These are phyloP conservation scores for Eremophila alpestris DNA, from an alignment of 2,797 vertebrate genomes.

Conservation along the genomic window DNA sequence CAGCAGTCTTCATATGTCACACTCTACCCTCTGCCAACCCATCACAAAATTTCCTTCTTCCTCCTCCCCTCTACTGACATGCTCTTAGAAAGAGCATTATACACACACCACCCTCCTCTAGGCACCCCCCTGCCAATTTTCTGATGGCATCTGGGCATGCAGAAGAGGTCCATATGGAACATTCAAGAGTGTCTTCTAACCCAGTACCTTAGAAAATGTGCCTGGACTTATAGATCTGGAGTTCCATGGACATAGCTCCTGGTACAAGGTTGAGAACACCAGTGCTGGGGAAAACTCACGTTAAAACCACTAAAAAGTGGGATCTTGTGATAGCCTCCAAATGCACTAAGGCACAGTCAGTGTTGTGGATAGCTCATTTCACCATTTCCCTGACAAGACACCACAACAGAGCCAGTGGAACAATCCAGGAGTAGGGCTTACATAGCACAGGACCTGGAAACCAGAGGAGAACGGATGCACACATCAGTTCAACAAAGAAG, in stretches of 20 bases:
- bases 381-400: not conserved
- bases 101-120: accelerated
- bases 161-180: not conserved
- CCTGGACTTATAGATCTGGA: not conserved
- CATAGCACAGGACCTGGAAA: not conserved
- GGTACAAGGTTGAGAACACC: not conserved
- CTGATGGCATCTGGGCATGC: not conserved
- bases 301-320: not conserved
- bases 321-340: not conserved
- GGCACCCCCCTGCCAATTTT: not conserved
- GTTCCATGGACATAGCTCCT: not conserved
- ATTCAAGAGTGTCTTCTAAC: not conserved
- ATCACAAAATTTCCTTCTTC: not conserved
- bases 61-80: accelerated
- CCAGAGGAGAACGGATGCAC: accelerated
- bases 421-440: not conserved
- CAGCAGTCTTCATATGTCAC: not conserved
- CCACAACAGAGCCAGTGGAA: not conserved
- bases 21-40: not conserved
- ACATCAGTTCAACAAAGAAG: accelerated
- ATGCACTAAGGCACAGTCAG: accelerated
- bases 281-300: accelerated
- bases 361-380: not conserved
- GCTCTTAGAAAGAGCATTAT: not conserved
- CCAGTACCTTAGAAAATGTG: not conserved